These are phyloP conservation scores for Cyphomyrus discorhynchus DNA, from an alignment of 2,113 vertebrate species.

Conservation along the genomic window DNA sequence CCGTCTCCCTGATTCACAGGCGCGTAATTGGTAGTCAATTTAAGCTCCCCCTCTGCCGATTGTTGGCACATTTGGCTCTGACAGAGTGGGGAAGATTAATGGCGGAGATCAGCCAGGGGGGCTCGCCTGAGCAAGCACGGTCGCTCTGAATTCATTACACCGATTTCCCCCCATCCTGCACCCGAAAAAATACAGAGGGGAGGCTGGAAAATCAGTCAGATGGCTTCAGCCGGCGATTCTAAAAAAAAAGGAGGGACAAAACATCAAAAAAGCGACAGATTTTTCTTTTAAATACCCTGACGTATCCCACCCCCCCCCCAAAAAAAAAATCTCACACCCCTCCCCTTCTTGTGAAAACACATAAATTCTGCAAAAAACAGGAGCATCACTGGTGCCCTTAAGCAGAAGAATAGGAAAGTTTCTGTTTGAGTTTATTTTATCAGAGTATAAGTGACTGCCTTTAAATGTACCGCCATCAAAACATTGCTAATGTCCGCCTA, in stretches of 20 bases:
- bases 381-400: background rate
- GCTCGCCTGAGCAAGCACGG: slow-evolving; percentile 67
- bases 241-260: slow-evolving; percentile 24
- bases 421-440: background rate
- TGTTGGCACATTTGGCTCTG: slow-evolving; percentile 72
- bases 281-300: slow-evolving; percentile 13
- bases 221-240: slow-evolving; percentile 33
- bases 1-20: slow-evolving; percentile 70
- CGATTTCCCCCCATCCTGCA: slow-evolving; percentile 69
- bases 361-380: background rate
- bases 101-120: slow-evolving; percentile 64
- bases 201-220: slow-evolving; percentile 9
- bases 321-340: background rate
- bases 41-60: slow-evolving; percentile 71
- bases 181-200: slow-evolving; percentile 45
- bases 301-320: background rate
- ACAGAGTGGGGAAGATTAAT: slow-evolving; percentile 80
- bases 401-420: background rate
- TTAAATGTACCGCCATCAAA: background rate
- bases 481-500: background rate
- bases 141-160: slow-evolving; percentile 77
- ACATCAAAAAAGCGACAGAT: slow-evolving; percentile 20
- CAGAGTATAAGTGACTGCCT: background rate
- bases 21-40: slow-evolving; percentile 79
- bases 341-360: background rate